Percentiles rank a stretch among this genome's conserved stretches.
Evolutionary conservation across 2,113 vertebrate species (phyloP).

Genomic region (Sceloporus tristichus): DNA sequence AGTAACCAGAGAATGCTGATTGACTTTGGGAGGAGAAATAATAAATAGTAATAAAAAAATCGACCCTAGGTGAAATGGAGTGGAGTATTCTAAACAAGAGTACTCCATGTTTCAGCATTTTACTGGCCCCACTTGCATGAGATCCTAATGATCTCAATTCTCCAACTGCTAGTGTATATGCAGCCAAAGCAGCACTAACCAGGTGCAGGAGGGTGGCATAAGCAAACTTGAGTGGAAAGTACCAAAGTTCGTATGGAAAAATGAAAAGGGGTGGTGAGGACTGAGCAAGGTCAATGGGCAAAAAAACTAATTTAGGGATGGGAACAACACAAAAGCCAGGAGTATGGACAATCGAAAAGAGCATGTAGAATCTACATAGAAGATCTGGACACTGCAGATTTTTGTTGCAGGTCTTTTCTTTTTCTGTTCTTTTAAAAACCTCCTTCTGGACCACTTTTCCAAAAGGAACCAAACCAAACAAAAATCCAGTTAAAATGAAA

Average conservation of each 20-base stretch:
- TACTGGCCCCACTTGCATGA: neutral
- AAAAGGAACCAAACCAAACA: neutral
- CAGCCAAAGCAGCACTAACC: too few species aligned
- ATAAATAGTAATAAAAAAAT: neutral
- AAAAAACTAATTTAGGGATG: too few species aligned
- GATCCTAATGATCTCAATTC: too few species aligned
- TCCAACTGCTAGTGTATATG: too few species aligned
- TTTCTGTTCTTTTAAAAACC: neutral
- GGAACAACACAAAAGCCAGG: neutral
- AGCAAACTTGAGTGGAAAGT: too few species aligned
- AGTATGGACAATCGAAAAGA: neutral
- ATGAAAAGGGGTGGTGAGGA: too few species aligned
- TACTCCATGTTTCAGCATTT: neutral
- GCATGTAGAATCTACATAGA: neutral
- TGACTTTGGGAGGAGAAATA: neutral
- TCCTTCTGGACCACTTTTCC: neutral
- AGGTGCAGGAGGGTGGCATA: too few species aligned
- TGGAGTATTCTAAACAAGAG: neutral
- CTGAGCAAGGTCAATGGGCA: too few species aligned
- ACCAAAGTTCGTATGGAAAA: too few species aligned
- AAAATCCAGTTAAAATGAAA: neutral
- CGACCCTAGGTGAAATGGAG: neutral
- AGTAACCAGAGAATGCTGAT: neutral
- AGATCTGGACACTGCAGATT: neutral
- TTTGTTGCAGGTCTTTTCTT: neutral